Base-by-base conservation (phyloP, 2,888 invertebrate genomes). In the Ashinkailepas kermadecensis region DNA sequence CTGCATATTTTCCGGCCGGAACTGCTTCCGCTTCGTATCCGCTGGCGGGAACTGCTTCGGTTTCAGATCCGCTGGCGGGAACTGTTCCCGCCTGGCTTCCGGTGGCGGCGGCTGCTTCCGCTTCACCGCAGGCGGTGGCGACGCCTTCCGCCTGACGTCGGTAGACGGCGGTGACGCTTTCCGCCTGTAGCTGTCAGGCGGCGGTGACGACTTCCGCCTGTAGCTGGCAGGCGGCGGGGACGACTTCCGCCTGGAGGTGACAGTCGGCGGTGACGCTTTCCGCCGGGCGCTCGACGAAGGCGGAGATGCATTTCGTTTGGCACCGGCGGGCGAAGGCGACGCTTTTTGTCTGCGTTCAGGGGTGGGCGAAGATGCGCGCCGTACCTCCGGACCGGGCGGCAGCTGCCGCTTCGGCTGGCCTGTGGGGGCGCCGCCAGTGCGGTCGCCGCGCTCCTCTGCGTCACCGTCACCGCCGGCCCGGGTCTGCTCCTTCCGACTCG, bases 51-150 rank as follows among this genome's bases (percentile, higher is more conserved):
- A 87, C 85, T 87, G 86, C 82, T 86, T 86, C 0, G 86, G 85
- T 82, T 85, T 86, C 78, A 87, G 62, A 11, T 83, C 81, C 57
- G 70, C 67, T 13, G 80, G 79, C 62, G 81, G 91, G 90, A 90
- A 89, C 85, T 90, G 90, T 83, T 87, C 87, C 0, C n/a, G n/a
- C n/a, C n/a, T n/a, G 87, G 86, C 85, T 85, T 85, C 13, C 85
- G 65, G 83, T 87, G 85, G 83, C 7, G 87, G 86, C 83, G 82
- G 74, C 74, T 56, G 74, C 11, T 74, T 74, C 56, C 74, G 54
- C 56, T 56, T 74, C 21, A 21, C 10, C 13, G 56, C 74, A 21
- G 74, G 23, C 21, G 74, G 21, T 8, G 54, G 74, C 23, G 21
- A 8, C 74, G 21, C 56, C 56, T 74, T 74, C 21, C 18, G 18